These are phyloP conservation scores for Ectobius pallidus DNA, from an alignment of 2,888 invertebrate genomes.

Conservation along the genomic window DNA sequence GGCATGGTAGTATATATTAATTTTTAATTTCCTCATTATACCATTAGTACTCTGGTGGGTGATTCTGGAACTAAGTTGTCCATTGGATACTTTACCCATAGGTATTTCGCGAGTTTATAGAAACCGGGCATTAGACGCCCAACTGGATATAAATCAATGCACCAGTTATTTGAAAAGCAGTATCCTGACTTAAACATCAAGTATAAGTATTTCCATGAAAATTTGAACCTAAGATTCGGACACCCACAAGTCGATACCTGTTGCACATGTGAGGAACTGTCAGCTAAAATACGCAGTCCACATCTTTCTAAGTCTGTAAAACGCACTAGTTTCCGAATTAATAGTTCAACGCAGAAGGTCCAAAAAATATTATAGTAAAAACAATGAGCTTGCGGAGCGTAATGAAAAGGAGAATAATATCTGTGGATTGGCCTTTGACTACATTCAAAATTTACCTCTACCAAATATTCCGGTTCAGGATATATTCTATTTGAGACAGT, in stretches of 20 bases:
- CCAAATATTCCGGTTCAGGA: too few species aligned
- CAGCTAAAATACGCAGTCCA: not conserved
- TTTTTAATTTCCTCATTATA: too few species aligned
- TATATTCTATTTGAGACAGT: too few species aligned
- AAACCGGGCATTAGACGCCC: too few species aligned
- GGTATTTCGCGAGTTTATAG: too few species aligned
- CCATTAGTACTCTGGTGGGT: too few species aligned
- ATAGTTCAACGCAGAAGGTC: too few species aligned
- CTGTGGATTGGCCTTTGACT: not conserved
- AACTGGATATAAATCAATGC: not conserved
- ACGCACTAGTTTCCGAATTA: too few species aligned
- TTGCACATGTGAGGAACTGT: not conserved
- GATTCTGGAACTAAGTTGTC: too few species aligned
- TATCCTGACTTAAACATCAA: not conserved
- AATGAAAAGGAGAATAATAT: not conserved
- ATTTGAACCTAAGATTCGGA: not conserved
- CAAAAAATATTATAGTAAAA: not conserved
- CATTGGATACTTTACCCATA: too few species aligned
- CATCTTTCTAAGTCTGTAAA: slow-evolving; percentile 7
- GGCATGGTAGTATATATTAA: too few species aligned
- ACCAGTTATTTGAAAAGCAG: not conserved
- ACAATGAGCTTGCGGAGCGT: not conserved
- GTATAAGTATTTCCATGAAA: not conserved
- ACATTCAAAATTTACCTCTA: too few species aligned
- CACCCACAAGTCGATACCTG: not conserved